A percentile compares a stretch with the other conserved stretches of the same genome.
These are phyloP conservation scores for Cinclus mexicanus DNA, from an alignment of 2,113 vertebrate genomes.

Conservation along the genomic window DNA sequence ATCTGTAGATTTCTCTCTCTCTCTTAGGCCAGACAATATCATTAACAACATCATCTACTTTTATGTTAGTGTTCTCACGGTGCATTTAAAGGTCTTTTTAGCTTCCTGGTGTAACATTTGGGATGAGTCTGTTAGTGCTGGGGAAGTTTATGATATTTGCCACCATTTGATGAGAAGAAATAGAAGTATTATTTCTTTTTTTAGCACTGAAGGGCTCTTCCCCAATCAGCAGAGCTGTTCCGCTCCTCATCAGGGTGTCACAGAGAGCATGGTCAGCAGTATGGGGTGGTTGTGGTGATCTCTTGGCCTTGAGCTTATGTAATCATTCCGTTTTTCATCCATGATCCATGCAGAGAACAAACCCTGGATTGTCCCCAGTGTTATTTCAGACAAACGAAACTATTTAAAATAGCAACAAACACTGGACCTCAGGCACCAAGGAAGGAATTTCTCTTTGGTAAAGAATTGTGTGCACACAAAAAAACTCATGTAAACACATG, in stretches of 20 bases:
- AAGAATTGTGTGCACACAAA: neutral
- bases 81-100: conserved; percentile 2
- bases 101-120: neutral
- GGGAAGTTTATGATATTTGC: neutral
- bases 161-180: neutral
- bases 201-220: neutral
- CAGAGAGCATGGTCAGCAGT: neutral
- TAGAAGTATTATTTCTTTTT: neutral
- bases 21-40: neutral
- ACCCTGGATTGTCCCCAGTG: neutral
- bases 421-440: neutral
- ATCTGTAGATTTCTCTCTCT: neutral
- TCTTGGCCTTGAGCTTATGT: neutral
- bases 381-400: neutral
- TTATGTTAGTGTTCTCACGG: neutral
- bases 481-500: neutral
- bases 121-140: neutral
- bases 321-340: neutral
- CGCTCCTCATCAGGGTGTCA: neutral
- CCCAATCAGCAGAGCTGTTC: neutral
- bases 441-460: neutral
- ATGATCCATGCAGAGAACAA: neutral
- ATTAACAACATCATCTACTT: neutral
- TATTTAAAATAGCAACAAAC: neutral
- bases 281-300: neutral